Conservation (phyloP, 1,140 invertebrate genomes). For the Stegodyphus mimosarum region DNA sequence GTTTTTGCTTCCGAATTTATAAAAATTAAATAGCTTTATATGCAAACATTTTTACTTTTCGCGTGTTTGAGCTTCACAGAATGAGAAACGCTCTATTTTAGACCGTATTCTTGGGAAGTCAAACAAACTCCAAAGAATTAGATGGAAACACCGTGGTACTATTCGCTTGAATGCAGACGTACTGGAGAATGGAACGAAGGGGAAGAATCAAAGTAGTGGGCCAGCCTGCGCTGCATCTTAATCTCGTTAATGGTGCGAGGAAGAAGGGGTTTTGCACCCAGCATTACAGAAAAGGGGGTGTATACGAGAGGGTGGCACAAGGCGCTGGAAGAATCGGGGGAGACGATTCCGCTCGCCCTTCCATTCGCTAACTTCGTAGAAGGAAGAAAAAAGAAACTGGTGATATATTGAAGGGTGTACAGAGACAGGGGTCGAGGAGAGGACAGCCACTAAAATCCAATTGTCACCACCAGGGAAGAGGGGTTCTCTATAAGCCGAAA, state of each 20-base stretch:
- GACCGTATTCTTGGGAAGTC: too few relatives aligned
- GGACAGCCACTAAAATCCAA: constrained; percentile 52
- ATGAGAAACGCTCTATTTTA: too few relatives aligned
- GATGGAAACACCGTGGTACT: too few relatives aligned
- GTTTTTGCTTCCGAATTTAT: too few relatives aligned
- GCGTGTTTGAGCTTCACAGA: too few relatives aligned
- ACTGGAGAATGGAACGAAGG: too few relatives aligned
- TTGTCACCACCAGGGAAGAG: constrained; percentile 26
- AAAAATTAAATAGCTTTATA: too few relatives aligned
- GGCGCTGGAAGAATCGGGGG: not conserved
- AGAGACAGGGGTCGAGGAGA: not conserved
- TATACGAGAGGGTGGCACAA: not conserved
- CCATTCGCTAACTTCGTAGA: too few relatives aligned
- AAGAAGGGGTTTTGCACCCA: constrained; percentile 29
- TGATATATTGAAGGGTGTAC: constrained; percentile 20
- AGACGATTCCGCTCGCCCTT: not conserved
- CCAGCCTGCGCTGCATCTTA: constrained; percentile 32
- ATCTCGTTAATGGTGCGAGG: constrained; percentile 53
- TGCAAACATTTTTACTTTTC: too few relatives aligned
- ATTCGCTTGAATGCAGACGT: too few relatives aligned
- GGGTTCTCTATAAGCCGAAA: constrained; percentile 11
- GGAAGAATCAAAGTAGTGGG: not conserved
- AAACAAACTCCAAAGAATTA: too few relatives aligned
- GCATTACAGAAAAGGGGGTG: not conserved
- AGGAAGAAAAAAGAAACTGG: not conserved